These are phyloP conservation scores for Brenthis hecate DNA, from an alignment of 2,888 invertebrate genomes.

Conservation along the genomic window DNA sequence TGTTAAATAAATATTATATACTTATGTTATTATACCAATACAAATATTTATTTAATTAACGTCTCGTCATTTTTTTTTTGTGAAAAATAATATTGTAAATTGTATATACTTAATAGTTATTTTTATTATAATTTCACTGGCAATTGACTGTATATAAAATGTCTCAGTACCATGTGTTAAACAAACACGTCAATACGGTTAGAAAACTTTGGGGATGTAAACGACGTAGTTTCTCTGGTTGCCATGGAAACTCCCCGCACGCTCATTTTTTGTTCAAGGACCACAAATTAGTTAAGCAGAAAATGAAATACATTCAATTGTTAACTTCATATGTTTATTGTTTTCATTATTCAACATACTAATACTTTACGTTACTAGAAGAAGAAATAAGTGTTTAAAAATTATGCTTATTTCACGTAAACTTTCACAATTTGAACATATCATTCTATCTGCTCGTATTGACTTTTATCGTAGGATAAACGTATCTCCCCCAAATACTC, in stretches of 20 bases:
- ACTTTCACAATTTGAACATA: too few relatives aligned
- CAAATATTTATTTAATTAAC: too few relatives aligned
- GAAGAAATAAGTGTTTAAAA: too few relatives aligned
- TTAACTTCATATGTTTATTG: background rate
- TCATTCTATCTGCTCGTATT: background rate
- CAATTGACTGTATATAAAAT: too few relatives aligned
- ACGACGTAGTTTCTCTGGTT: constrained; percentile 76
- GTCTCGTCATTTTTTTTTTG: too few relatives aligned
- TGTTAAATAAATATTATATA: background rate
- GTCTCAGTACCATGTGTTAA: background rate
- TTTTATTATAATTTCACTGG: too few relatives aligned
- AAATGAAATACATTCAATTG: background rate
- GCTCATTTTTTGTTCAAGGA: constrained; percentile 54
- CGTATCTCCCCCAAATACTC: constrained; percentile 48
- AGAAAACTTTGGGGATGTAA: constrained; percentile 55
- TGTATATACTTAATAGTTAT: too few relatives aligned
- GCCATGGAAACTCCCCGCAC: constrained; percentile 75
- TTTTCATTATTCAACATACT: background rate
- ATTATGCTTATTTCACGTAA: too few relatives aligned
- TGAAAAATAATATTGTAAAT: too few relatives aligned
- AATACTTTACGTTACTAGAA: too few relatives aligned
- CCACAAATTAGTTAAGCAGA: constrained; percentile 49
- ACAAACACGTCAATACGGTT: constrained; percentile 20
- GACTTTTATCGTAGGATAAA: constrained; percentile 43
- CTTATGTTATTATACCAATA: too few relatives aligned